Evolutionary conservation across 2,888 invertebrate genomes (phyloP).

Genomic region (Arrhopalites spinosus): DNA sequence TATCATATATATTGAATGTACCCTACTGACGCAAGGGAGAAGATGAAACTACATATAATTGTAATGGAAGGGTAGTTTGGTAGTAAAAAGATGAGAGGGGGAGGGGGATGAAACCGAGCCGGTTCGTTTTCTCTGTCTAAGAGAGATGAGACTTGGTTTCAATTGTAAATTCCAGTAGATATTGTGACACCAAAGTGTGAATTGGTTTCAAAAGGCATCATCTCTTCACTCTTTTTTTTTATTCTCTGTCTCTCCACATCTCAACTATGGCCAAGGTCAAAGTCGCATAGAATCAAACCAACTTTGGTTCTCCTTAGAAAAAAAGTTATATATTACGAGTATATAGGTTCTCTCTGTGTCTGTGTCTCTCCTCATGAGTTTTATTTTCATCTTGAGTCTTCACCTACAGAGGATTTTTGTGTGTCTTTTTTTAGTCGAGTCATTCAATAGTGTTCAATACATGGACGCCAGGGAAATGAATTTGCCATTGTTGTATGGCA

Average conservation of each 20-base stretch:
- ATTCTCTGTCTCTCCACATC: background rate
- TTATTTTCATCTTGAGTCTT: background rate
- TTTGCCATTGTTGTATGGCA: too few relatives aligned
- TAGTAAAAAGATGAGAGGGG: background rate
- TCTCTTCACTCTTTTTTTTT: background rate
- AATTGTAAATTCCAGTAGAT: slow-evolving; percentile 34
- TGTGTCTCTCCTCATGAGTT: background rate
- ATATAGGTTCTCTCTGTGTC: background rate
- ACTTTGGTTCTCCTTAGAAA: background rate
- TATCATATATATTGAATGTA: too few relatives aligned
- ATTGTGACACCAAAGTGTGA: slow-evolving; percentile 38
- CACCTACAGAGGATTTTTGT: background rate
- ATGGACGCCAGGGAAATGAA: background rate
- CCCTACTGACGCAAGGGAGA: too few relatives aligned
- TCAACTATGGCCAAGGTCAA: slow-evolving; percentile 18
- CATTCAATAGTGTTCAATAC: slow-evolving; percentile 21
- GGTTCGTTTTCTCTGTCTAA: background rate
- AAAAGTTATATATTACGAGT: background rate
- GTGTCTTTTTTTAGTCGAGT: slow-evolving; percentile 17
- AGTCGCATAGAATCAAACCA: slow-evolving; percentile 1
- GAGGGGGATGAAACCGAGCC: slow-evolving; percentile 7
- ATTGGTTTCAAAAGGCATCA: slow-evolving; percentile 33
- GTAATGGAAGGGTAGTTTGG: slow-evolving; percentile 5
- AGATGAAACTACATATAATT: background rate
- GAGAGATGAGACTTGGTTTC: background rate